Evolutionary conservation across 2,797 vertebrate genomes (phyloP).

Genomic region (Vespertilio murinus): DNA sequence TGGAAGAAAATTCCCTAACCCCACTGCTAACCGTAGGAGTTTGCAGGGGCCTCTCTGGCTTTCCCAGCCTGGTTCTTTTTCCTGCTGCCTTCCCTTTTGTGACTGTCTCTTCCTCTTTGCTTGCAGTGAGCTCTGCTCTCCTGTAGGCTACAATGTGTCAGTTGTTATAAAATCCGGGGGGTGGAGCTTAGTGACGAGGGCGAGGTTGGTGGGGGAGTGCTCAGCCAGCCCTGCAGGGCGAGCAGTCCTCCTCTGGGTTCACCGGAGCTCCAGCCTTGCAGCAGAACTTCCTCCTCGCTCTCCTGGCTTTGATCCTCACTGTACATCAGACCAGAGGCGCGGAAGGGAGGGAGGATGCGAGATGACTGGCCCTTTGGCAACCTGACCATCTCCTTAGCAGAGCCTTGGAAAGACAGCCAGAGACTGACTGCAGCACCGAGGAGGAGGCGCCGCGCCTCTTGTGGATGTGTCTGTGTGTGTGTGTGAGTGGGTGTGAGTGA

Average conservation of each 20-base stretch:
- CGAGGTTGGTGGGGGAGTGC: constrained; percentile 63
- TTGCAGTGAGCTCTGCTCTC: constrained; percentile 71
- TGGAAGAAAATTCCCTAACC: constrained; percentile 16
- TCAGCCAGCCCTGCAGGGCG: constrained; percentile 87
- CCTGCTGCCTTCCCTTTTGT: constrained; percentile 66
- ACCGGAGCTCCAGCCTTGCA: constrained; percentile 42
- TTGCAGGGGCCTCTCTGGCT: constrained; percentile 17
- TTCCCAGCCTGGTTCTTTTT: background rate
- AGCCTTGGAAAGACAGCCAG: constrained; percentile 66
- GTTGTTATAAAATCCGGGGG: constrained; percentile 81
- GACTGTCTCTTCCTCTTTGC: constrained; percentile 29
- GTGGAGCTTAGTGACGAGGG: constrained; percentile 75
- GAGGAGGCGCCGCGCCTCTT: constrained; percentile 79
- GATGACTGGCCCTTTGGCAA: constrained; percentile 73
- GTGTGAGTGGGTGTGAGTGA: constrained; percentile 29
- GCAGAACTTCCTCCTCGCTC: constrained; percentile 50
- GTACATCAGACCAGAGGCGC: constrained; percentile 50
- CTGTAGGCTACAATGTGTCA: constrained; percentile 80
- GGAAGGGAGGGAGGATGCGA: constrained; percentile 71
- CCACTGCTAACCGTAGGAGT: background rate
- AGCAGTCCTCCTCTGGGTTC: constrained; percentile 72
- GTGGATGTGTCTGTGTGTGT: constrained; percentile 55
- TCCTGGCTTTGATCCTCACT: constrained; percentile 54
- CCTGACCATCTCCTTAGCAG: constrained; percentile 78
- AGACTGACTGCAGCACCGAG: constrained; percentile 67